These are phyloP conservation scores for Phymatocera aterrima DNA, from an alignment of 2,888 invertebrate species.

Conservation along the genomic window DNA sequence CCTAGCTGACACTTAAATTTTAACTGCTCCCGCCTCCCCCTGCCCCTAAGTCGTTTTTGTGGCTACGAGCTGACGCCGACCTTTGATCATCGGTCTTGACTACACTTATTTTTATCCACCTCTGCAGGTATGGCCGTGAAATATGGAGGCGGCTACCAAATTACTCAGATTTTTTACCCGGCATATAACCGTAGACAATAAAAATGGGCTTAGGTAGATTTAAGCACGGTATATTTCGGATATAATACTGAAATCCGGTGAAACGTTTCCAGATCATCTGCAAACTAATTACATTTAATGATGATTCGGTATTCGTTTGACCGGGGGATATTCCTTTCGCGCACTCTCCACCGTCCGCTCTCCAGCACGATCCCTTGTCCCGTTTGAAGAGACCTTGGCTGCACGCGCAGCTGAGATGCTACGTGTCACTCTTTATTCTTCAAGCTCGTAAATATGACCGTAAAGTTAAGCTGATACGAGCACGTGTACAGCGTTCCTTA, in stretches of 20 bases:
- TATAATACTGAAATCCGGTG: no score
- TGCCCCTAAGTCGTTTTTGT: slow-evolving; percentile 25
- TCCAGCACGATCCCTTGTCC: neutral
- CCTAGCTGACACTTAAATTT: slow-evolving; percentile 67
- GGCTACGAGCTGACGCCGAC: slow-evolving; percentile 14
- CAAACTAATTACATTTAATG: no score
- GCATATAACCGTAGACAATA: neutral
- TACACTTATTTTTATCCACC: slow-evolving; percentile 12
- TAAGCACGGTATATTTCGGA: no score
- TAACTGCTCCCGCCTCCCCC: slow-evolving; percentile 59
- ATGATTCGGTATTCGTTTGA: no score
- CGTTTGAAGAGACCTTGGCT: neutral
- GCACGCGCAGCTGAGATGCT: slow-evolving; percentile 7
- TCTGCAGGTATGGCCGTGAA: no score
- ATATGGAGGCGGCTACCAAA: neutral
- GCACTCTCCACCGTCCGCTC: neutral
- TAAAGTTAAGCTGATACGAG: slow-evolving; percentile 16
- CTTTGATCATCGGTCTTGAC: slow-evolving; percentile 12
- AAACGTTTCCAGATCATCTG: no score
- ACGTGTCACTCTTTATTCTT: slow-evolving; percentile 15
- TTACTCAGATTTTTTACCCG: neutral
- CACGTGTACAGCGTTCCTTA: slow-evolving; percentile 6
- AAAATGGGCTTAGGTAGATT: neutral
- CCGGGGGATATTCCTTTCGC: neutral
- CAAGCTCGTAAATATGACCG: slow-evolving; percentile 8